phyloP scores from a whole-genome alignment of 23 tunicate species.

The Ascidia mentula region DNA sequence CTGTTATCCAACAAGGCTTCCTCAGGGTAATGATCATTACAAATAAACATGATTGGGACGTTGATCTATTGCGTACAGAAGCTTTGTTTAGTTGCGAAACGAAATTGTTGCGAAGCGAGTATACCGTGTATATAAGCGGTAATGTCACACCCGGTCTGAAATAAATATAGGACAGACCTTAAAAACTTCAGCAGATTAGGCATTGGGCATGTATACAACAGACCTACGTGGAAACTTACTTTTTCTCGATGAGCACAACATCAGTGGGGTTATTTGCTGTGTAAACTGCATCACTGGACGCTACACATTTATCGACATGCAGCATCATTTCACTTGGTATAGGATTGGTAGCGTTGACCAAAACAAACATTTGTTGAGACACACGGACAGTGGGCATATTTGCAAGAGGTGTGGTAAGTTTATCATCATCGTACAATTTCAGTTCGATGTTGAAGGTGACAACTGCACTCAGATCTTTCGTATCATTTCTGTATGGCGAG shows the following conservation, averaged over 20 bases:
- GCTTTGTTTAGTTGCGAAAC: too few species aligned
- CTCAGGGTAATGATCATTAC: too few species aligned
- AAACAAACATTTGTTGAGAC: not conserved
- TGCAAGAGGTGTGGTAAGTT: not conserved
- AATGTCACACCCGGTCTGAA: too few species aligned
- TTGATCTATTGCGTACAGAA: too few species aligned
- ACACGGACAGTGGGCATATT: not conserved
- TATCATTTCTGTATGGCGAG: not conserved
- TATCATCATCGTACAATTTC: not conserved
- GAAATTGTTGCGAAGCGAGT: too few species aligned
- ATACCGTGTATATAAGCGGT: too few species aligned
- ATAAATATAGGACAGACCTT: too few species aligned
- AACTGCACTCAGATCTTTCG: not conserved
- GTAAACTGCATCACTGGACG: not conserved
- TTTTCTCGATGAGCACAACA: not conserved
- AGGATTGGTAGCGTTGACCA: not conserved
- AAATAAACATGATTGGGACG: too few species aligned
- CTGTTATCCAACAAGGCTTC: too few species aligned
- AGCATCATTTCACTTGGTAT: not conserved
- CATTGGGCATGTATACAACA: too few species aligned
- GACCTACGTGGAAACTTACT: not conserved
- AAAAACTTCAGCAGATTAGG: too few species aligned
- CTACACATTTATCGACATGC: not conserved
- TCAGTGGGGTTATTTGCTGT: not conserved
- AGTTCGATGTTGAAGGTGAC: not conserved